phyloP scores from a whole-genome alignment of 2,113 vertebrate genomes.

The Cyanoliseus patagonus region DNA sequence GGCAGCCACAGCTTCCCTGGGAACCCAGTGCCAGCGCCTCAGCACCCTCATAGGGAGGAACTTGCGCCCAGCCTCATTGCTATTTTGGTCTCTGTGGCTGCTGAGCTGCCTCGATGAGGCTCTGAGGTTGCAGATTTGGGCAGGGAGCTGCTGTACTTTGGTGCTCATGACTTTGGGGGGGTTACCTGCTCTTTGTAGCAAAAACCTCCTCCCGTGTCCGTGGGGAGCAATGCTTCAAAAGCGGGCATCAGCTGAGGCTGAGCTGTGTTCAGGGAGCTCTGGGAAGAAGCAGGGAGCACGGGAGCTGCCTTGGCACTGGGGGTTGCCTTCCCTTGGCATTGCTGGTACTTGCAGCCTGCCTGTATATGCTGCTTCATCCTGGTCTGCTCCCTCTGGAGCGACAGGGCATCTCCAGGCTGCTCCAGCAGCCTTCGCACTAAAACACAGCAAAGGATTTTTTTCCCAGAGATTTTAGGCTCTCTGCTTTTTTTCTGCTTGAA shows the following conservation, averaged over 20 bases:
- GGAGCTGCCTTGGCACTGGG: not conserved
- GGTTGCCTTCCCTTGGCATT: not conserved
- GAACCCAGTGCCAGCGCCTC: not conserved
- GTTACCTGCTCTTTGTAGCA: not conserved
- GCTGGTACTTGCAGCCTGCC: not conserved
- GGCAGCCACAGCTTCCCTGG: not conserved
- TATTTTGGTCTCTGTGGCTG: not conserved
- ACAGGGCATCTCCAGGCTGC: not conserved
- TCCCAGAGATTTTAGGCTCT: slow-evolving; percentile 31
- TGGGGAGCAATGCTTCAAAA: not conserved
- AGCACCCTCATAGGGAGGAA: not conserved
- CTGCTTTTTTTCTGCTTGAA: slow-evolving; percentile 34
- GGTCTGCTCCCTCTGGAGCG: not conserved
- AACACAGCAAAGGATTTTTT: slow-evolving; percentile 41
- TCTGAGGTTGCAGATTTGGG: not conserved
- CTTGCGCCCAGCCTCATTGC: not conserved
- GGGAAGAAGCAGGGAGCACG: not conserved
- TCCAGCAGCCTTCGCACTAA: slow-evolving; percentile 15
- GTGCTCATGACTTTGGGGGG: not conserved
- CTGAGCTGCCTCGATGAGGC: not conserved
- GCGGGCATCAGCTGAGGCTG: not conserved
- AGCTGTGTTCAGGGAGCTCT: not conserved
- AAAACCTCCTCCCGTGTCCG: not conserved
- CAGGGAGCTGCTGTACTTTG: not conserved
- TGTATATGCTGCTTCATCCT: not conserved